These are phyloP conservation scores for Erpobdella octoculata DNA, from an alignment of 2,888 invertebrate genomes.

Conservation along the genomic window DNA sequence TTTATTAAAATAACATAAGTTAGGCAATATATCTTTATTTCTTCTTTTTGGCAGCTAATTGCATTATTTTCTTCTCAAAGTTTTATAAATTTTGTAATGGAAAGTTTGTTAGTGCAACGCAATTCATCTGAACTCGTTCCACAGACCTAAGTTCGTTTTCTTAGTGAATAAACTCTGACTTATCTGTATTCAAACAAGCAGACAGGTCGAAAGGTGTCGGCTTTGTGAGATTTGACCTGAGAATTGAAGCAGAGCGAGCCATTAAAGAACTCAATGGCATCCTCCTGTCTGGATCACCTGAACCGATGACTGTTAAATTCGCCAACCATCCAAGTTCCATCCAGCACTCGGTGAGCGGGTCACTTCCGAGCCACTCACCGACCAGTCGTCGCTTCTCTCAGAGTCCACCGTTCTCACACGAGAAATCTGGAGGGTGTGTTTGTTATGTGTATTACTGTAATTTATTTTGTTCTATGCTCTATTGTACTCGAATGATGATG, in stretches of 20 bases:
- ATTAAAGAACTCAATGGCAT: constrained; percentile 82
- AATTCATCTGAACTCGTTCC: too few relatives aligned
- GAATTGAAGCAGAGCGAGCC: constrained; percentile 78
- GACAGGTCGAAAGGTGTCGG: constrained; percentile 86
- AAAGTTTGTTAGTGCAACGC: too few relatives aligned
- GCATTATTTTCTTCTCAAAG: too few relatives aligned
- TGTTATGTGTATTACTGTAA: background rate
- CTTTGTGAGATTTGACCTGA: constrained; percentile 83
- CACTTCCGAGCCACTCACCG: background rate
- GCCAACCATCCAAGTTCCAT: constrained; percentile 69
- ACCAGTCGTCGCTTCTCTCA: background rate
- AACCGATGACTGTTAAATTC: constrained; percentile 87
- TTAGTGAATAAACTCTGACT: too few relatives aligned
- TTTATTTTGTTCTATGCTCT: background rate
- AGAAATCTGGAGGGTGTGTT: constrained; percentile 13
- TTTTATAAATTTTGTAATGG: too few relatives aligned
- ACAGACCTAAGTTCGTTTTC: too few relatives aligned
- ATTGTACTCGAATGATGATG: background rate
- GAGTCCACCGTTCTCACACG: background rate
- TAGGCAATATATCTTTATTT: too few relatives aligned
- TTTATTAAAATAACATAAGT: too few relatives aligned
- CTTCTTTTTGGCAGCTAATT: too few relatives aligned
- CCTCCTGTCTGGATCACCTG: constrained; percentile 75
- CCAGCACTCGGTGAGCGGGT: background rate
- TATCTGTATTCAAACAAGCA: too few relatives aligned